phyloP scores from a whole-genome alignment of 2,888 invertebrate genomes.

The Thera obeliscata region DNA sequence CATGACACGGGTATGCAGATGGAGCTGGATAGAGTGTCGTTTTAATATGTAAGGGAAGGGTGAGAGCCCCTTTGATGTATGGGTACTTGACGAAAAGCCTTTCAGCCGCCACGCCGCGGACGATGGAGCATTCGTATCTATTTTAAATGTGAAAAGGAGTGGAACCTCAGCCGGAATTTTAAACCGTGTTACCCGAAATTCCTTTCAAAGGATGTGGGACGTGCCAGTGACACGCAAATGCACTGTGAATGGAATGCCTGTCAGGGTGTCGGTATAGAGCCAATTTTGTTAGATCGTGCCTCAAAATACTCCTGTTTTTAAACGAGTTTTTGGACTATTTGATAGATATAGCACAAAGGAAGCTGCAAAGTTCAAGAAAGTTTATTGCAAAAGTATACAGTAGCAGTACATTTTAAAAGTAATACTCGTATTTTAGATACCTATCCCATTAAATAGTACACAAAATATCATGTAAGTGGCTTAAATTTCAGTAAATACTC shows the following conservation, averaged over 20 bases:
- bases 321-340: neutral
- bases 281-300: slow-evolving; percentile 16
- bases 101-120: slow-evolving; percentile 44
- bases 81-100: slow-evolving; percentile 52
- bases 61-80: slow-evolving; percentile 55
- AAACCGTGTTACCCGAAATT: slow-evolving; percentile 44
- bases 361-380: too few species aligned
- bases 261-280: slow-evolving; percentile 18
- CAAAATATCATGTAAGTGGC: neutral
- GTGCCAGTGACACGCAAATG: slow-evolving; percentile 37
- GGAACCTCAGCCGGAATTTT: slow-evolving; percentile 37
- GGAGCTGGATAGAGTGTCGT: slow-evolving; percentile 36
- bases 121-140: slow-evolving; percentile 40
- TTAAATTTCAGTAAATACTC: neutral
- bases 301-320: slow-evolving; percentile 19
- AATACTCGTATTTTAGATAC: too few species aligned
- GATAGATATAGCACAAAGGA: too few species aligned
- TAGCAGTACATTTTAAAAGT: too few species aligned
- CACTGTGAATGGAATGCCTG: slow-evolving; percentile 27
- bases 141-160: slow-evolving; percentile 47
- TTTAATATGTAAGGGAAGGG: slow-evolving; percentile 46
- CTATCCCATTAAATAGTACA: too few species aligned
- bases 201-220: slow-evolving; percentile 32
- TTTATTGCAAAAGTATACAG: too few species aligned
- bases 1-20: slow-evolving; percentile 36